These are phyloP conservation scores for Leiothrix lutea DNA, from an alignment of 2,113 vertebrate species.

Conservation along the genomic window DNA sequence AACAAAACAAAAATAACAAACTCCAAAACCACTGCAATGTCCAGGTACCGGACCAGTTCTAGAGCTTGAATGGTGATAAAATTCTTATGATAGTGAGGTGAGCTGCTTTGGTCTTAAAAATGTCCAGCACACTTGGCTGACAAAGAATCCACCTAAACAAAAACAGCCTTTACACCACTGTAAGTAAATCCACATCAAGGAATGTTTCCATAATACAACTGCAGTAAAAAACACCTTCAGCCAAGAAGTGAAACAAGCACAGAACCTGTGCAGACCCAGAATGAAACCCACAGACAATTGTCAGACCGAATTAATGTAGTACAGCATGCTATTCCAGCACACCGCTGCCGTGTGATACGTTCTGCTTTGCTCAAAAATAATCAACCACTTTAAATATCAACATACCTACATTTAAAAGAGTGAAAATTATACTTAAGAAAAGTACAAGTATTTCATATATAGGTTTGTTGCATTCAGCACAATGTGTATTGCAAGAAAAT, in stretches of 20 bases:
- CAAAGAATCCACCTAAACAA: background rate
- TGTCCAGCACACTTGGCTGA: background rate
- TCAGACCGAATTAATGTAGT: background rate
- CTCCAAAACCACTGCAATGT: background rate
- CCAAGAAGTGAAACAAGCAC: background rate
- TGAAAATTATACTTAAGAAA: background rate
- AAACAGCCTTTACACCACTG: background rate
- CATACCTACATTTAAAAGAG: background rate
- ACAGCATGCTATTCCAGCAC: background rate
- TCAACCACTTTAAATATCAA: background rate
- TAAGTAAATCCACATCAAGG: background rate
- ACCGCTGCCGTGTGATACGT: accelerated
- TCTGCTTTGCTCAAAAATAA: background rate
- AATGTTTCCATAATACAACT: background rate
- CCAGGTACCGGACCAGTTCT: background rate
- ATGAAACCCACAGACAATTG: background rate
- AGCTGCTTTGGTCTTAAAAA: background rate
- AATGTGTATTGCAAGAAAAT: background rate
- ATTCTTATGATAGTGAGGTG: background rate
- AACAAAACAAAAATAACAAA: background rate
- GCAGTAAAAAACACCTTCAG: background rate
- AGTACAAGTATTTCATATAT: background rate
- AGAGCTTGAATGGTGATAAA: background rate
- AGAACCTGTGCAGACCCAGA: background rate
- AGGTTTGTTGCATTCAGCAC: background rate